These are phyloP conservation scores for Lordiphosa collinella DNA, from an alignment of 1,140 invertebrate species.

Conservation along the genomic window DNA sequence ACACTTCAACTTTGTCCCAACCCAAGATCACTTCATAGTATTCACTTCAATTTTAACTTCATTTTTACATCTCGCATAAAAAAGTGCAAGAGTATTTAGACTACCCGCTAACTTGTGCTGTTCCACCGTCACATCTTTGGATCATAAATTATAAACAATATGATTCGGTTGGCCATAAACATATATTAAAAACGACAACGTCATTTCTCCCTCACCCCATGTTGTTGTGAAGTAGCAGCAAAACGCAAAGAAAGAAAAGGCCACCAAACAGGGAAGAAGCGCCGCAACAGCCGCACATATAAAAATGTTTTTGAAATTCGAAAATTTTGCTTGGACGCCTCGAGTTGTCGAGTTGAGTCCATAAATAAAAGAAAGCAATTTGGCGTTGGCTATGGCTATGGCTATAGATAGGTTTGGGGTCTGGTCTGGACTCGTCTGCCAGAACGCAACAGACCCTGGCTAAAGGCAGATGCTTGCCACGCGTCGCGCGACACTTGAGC, in stretches of 20 bases:
- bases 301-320: slow-evolving; percentile 60
- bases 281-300: slow-evolving; percentile 19
- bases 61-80: too few relatives aligned
- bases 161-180: slow-evolving; percentile 63
- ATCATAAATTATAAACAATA: slow-evolving; percentile 69
- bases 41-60: too few relatives aligned
- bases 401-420: slow-evolving; percentile 57
- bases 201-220: slow-evolving; percentile 30
- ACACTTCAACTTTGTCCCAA: too few relatives aligned
- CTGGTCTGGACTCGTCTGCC: slow-evolving; percentile 29
- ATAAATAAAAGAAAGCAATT: slow-evolving; percentile 75
- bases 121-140: slow-evolving; percentile 4
- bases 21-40: too few relatives aligned
- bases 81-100: neutral
- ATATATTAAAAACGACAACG: slow-evolving; percentile 67
- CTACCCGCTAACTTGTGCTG: neutral
- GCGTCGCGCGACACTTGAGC: slow-evolving; percentile 59
- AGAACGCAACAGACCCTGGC: slow-evolving; percentile 64
- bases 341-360: slow-evolving; percentile 58
- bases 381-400: slow-evolving; percentile 39
- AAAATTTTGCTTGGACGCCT: slow-evolving; percentile 57
- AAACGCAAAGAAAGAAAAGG: too few relatives aligned
- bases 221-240: too few relatives aligned
- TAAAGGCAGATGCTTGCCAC: slow-evolving; percentile 67
- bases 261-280: slow-evolving; percentile 24